Evolutionary conservation across 2,797 vertebrate species (phyloP).

Genomic region (Scyliorhinus canicula): DNA sequence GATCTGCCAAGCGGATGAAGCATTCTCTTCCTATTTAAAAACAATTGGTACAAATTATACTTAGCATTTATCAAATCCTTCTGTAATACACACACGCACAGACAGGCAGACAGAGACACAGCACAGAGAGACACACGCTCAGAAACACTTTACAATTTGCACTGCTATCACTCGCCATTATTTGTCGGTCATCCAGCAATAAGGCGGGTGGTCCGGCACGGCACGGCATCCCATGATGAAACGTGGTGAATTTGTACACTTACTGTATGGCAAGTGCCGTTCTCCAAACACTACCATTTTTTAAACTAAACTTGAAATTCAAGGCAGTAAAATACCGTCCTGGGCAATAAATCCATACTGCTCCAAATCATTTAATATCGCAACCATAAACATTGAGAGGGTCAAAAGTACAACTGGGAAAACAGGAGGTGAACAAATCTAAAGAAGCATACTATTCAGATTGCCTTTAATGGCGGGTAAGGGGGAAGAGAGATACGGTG

Average conservation of each 20-base stretch:
- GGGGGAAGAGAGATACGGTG: too few species aligned
- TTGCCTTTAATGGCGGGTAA: not conserved
- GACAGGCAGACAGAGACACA: too few species aligned
- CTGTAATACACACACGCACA: not conserved
- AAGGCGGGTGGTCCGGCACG: not conserved
- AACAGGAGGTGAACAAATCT: not conserved
- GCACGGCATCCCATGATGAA: not conserved
- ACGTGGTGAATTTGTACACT: not conserved
- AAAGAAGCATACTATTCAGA: not conserved
- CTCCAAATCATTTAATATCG: not conserved
- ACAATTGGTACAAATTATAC: not conserved
- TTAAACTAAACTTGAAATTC: not conserved
- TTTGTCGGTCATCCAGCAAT: not conserved
- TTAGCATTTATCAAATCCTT: not conserved
- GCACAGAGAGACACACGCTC: too few species aligned
- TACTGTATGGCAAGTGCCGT: not conserved
- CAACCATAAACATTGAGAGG: not conserved
- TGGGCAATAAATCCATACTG: not conserved
- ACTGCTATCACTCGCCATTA: not conserved
- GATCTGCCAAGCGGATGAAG: constrained; percentile 79
- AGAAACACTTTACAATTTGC: not conserved
- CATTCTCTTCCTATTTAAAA: constrained; percentile 65
- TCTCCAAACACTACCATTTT: not conserved
- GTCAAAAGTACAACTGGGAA: not conserved
- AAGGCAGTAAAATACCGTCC: not conserved